Percentiles rank a stretch among this genome's conserved stretches.
phyloP scores from a whole-genome alignment of 2,797 vertebrate genomes.

The Anomalospiza imberbis region DNA sequence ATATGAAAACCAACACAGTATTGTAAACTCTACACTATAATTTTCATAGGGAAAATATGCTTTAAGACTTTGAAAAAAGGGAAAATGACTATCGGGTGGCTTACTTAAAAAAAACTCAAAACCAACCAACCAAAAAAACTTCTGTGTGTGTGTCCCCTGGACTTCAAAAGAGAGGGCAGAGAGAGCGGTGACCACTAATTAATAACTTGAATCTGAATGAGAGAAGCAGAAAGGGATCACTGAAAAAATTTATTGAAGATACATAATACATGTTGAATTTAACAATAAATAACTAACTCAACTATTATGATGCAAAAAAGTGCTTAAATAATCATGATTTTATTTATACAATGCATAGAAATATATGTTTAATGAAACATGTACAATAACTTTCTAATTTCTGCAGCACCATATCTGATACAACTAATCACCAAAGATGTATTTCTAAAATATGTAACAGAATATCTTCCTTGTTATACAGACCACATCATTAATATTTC shows the following conservation, averaged over 20 bases:
- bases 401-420: neutral
- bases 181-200: neutral
- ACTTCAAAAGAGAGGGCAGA: neutral
- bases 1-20: neutral
- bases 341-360: neutral
- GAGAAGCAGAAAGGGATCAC: neutral
- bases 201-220: neutral
- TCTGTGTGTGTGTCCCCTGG: fast-evolving
- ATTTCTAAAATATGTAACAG: neutral
- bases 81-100: neutral
- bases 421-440: neutral
- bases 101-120: neutral
- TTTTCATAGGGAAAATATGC: neutral
- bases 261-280: neutral
- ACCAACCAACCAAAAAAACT: neutral
- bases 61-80: neutral
- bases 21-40: neutral
- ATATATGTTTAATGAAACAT: neutral
- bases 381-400: neutral
- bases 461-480: neutral
- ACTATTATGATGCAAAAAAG: neutral
- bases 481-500: neutral
- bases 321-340: neutral
- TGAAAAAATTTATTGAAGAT: neutral
- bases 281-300: neutral